A percentile compares a stretch with the other conserved stretches of the same genome.
These are phyloP conservation scores for Tenthredo livida DNA, from an alignment of 2,888 invertebrate genomes.

Conservation along the genomic window DNA sequence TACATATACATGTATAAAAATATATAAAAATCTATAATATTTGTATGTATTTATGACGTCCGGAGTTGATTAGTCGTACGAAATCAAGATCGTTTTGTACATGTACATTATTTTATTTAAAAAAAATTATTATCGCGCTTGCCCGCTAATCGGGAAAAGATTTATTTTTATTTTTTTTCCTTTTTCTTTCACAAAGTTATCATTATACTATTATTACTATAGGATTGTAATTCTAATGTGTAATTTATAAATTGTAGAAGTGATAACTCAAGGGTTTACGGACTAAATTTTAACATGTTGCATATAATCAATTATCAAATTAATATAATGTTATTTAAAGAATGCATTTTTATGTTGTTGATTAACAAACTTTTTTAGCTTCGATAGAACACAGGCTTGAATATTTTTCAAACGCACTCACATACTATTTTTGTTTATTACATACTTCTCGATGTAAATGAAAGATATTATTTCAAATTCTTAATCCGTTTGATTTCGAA, in stretches of 20 bases:
- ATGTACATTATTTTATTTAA: constrained; percentile 35
- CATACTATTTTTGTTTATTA: neutral
- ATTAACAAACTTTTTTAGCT: constrained; percentile 67
- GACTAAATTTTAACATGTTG: constrained; percentile 41
- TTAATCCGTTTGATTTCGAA: neutral
- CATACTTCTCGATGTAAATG: neutral
- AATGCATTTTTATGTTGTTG: constrained; percentile 70
- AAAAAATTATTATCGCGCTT: constrained; percentile 20
- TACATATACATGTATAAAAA: neutral
- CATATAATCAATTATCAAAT: constrained; percentile 44
- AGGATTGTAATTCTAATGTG: constrained; percentile 33
- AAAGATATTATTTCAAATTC: neutral
- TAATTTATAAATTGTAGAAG: constrained; percentile 45
- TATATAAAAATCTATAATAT: neutral
- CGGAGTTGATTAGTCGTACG: constrained; percentile 23
- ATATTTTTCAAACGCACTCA: constrained; percentile 66
- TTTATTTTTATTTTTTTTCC: neutral
- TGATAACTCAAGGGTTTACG: constrained; percentile 34
- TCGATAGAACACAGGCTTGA: constrained; percentile 67
- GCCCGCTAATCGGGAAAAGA: neutral
- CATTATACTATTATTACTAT: constrained; percentile 6
- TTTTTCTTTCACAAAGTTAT: neutral
- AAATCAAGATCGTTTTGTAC: neutral
- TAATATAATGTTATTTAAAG: constrained; percentile 50
- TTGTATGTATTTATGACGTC: constrained; percentile 6